Evolutionary conservation across 2,113 vertebrate species (phyloP).

Genomic region (Bucco capensis): DNA sequence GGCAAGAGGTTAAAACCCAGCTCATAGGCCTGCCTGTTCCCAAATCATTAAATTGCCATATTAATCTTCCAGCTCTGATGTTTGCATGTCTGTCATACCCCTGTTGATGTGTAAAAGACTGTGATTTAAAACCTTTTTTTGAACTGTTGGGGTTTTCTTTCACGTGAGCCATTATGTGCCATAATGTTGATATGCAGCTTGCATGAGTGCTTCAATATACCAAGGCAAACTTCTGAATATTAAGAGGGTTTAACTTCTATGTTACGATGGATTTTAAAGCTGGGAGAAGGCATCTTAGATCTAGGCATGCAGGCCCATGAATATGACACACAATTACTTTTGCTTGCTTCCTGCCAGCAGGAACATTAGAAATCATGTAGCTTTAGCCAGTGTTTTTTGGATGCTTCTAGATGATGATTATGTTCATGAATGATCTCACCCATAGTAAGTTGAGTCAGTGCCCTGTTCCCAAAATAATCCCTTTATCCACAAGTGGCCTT

Average conservation of each 20-base stretch:
- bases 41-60: background rate
- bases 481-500: background rate
- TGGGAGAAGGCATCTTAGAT: background rate
- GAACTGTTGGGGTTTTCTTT: background rate
- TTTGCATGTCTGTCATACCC: background rate
- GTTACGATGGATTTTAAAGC: background rate
- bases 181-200: background rate
- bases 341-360: background rate
- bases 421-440: background rate
- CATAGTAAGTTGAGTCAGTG: background rate
- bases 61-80: background rate
- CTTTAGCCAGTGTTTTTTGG: background rate
- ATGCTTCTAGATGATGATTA: background rate
- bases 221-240: background rate
- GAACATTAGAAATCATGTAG: background rate
- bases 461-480: background rate
- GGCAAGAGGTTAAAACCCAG: background rate
- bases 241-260: background rate
- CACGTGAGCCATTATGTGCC: background rate
- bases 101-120: background rate
- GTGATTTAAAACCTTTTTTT: background rate
- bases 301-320: rapidly evolving
- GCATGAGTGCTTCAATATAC: background rate
- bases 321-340: rapidly evolving
- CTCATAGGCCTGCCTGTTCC: background rate